Evolutionary conservation across 1,140 invertebrate genomes (phyloP).

Genomic region (Cotesia typhae): DNA sequence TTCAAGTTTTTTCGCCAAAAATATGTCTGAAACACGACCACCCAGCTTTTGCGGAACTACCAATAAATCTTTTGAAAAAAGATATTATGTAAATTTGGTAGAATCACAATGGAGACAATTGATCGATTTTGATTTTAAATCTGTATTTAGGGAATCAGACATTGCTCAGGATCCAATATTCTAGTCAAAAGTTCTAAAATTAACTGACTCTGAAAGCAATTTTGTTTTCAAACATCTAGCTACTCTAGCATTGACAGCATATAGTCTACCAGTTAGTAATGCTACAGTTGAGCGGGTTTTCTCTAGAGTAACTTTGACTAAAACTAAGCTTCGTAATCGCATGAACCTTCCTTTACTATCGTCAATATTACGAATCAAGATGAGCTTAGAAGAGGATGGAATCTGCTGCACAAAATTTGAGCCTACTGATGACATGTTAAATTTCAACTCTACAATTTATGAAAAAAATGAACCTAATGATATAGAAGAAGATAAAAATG

Average conservation of each 20-base stretch:
- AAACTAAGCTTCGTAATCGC: neutral
- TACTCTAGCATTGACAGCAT: neutral
- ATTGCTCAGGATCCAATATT: neutral
- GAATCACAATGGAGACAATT: neutral
- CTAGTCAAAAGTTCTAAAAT: neutral
- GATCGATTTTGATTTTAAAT: neutral
- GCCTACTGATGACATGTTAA: no score
- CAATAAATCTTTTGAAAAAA: neutral
- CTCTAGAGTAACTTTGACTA: neutral
- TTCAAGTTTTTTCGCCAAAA: neutral
- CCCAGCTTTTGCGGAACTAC: neutral
- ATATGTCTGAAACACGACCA: neutral
- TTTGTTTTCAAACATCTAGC: neutral
- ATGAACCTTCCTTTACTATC: neutral
- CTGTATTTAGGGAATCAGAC: neutral
- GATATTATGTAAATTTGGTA: neutral
- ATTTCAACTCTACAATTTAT: no score
- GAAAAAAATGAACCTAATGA: no score
- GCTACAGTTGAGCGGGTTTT: neutral
- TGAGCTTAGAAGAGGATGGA: no score
- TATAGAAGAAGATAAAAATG: no score
- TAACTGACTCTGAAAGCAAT: neutral
- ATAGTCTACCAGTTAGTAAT: neutral
- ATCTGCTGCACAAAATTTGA: no score
- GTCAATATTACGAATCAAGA: no score